Evolutionary conservation across 2,113 vertebrate genomes (phyloP).

Genomic region (Cyphomyrus plagiostoma): DNA sequence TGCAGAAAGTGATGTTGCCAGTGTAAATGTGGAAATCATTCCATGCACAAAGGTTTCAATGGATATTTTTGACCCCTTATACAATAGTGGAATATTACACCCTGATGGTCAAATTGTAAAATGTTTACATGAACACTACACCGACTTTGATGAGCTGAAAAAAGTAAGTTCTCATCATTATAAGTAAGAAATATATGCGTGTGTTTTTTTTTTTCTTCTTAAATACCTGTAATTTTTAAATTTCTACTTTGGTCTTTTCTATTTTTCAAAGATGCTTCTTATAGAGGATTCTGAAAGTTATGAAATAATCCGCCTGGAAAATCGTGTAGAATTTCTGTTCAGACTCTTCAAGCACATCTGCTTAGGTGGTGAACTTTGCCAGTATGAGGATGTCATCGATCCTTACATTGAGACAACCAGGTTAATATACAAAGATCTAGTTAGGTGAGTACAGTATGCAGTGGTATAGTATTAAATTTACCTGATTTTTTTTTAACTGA

Average conservation of each 20-base stretch:
- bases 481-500: background rate
- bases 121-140: slow-evolving; percentile 55
- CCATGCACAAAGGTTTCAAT: slow-evolving; percentile 57
- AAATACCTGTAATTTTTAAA: background rate
- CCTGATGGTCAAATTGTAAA: slow-evolving; percentile 54
- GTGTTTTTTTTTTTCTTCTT: background rate
- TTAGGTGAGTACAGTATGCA: slow-evolving; percentile 65
- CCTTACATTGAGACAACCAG: slow-evolving; percentile 82
- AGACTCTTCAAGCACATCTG: slow-evolving; percentile 89
- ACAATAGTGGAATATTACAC: slow-evolving; percentile 50
- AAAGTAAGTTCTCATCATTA: slow-evolving; percentile 38
- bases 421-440: slow-evolving; percentile 82
- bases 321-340: slow-evolving; percentile 84
- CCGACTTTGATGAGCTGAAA: slow-evolving; percentile 61
- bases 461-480: background rate
- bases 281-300: slow-evolving; percentile 78
- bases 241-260: slow-evolving; percentile 23
- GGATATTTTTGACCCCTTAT: slow-evolving; percentile 62
- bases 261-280: slow-evolving; percentile 69
- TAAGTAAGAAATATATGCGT: background rate
- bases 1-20: slow-evolving; percentile 47
- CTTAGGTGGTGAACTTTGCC: slow-evolving; percentile 84
- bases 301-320: slow-evolving; percentile 60
- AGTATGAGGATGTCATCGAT: slow-evolving; percentile 79
- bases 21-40: slow-evolving; percentile 53